Percentiles rank a stretch among this genome's conserved stretches.
phyloP scores from a whole-genome alignment of 2,888 invertebrate species.

The Tiliacea citrago region DNA sequence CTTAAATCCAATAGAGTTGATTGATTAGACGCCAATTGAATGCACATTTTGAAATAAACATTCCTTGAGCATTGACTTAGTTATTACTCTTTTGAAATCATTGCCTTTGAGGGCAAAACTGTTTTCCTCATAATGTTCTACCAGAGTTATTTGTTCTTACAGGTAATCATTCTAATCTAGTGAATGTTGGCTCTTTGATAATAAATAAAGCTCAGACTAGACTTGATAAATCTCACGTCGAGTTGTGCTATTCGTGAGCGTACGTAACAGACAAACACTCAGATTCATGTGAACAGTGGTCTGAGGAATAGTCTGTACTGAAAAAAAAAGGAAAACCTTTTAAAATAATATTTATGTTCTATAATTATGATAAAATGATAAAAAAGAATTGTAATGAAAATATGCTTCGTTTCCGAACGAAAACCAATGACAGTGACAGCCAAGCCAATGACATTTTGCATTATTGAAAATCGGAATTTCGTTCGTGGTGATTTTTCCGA shows the following conservation, averaged over 20 bases:
- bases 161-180: not conserved
- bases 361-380: not conserved
- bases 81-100: too few relatives aligned
- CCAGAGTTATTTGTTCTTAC: not conserved
- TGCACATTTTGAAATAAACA: not conserved
- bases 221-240: not conserved
- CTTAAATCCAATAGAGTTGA: too few relatives aligned
- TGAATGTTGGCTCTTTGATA: not conserved
- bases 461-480: slow-evolving; percentile 65
- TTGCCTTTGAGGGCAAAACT: too few relatives aligned
- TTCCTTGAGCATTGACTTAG: too few relatives aligned
- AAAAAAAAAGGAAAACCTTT: not conserved
- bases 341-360: not conserved
- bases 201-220: not conserved
- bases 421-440: slow-evolving; percentile 14
- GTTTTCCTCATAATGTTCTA: not conserved
- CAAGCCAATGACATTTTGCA: slow-evolving; percentile 46
- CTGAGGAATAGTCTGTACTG: not conserved
- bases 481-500: slow-evolving; percentile 69
- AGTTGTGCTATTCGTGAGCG: not conserved
- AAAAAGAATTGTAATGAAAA: not conserved
- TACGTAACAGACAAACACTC: not conserved
- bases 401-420: slow-evolving; percentile 46
- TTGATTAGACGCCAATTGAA: not conserved
- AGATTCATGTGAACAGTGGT: not conserved